Base-by-base conservation (phyloP, 2,888 invertebrate species). In the Microchrysa polita region DNA sequence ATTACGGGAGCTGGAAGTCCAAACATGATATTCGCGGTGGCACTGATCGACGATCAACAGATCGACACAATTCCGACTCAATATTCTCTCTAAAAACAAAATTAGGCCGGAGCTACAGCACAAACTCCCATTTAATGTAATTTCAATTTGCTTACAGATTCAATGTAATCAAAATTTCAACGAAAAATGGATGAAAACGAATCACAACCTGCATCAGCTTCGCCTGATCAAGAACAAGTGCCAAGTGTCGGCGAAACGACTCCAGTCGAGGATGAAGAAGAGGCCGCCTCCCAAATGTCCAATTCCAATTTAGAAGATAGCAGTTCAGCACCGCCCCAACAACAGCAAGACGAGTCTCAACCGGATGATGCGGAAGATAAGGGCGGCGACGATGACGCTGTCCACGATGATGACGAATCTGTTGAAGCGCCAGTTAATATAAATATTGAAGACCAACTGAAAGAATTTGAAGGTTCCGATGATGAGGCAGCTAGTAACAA, bases 381-480 rank as follows among this genome's bases (percentile, higher is more conserved):
- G 27, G 53, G 69, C 10, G 14, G 67, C 23, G 74, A 71, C 22
- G 74, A 59, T n/a, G n/a, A n/a, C n/a, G n/a, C 59, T 12, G 16
- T 60, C 14, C 23, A 52, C 10, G 67, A 69, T n/a, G 73, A 72
- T 7, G 77, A 77, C 23, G 73, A 74, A 20, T 74, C 76, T 55
- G 71, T 74, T 57, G 72, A 67, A 12, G 22, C 22, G 2, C 22
- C 65, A 60, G 44, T 73, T 2, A 72, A 40, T 9, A 65, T 34
- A 2, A 76, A 76, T 52, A 76, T 76, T 55, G 74, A 73, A 44
- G 69, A 74, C 42, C 73, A 77, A 65, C 42, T 75, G 71, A 76
- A 72, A 73, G 76, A 77, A 60, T 77, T 75, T 75, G 75, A 77
- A 69, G 73, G 78, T 57, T 78, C 78, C 63, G 74, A 76, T 67